Conservation (phyloP, 2,797 vertebrate species). For the Myripristis jacobus region DNA sequence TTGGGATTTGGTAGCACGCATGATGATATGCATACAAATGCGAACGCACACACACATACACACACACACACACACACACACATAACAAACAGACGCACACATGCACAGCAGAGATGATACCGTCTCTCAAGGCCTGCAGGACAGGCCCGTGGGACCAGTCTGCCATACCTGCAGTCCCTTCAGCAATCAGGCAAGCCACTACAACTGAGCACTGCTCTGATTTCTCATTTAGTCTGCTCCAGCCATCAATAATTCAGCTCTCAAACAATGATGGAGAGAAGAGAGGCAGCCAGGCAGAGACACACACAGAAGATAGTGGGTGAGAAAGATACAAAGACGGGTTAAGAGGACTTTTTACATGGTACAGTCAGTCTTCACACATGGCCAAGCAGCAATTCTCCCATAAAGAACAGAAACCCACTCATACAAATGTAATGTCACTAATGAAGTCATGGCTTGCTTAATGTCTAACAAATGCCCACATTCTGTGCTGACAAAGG, state of each 20-base stretch:
- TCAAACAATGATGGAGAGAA: constrained; percentile 71
- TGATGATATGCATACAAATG: no score
- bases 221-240: constrained; percentile 76
- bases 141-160: constrained; percentile 9
- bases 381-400: constrained; percentile 58
- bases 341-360: constrained; percentile 63
- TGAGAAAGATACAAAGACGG: constrained; percentile 57
- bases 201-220: constrained; percentile 62
- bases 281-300: constrained; percentile 25
- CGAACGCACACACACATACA: no score
- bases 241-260: constrained; percentile 80
- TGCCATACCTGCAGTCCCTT: constrained; percentile 45
- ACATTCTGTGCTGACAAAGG: constrained; percentile 26
- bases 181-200: constrained; percentile 42
- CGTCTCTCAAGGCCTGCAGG: not conserved
- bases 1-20: no score
- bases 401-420: constrained; percentile 52
- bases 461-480: constrained; percentile 40
- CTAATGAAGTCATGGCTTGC: constrained; percentile 64
- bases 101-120: constrained; percentile 37
- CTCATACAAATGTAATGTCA: constrained; percentile 48
- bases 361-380: constrained; percentile 70
- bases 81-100: no score
- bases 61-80: constrained; percentile 13
- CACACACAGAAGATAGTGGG: constrained; percentile 58